Evolutionary conservation across 2,113 vertebrate species (phyloP), one percentile per base, ranked within the genome.

Genomic region (Engraulis encrasicolus): DNA sequence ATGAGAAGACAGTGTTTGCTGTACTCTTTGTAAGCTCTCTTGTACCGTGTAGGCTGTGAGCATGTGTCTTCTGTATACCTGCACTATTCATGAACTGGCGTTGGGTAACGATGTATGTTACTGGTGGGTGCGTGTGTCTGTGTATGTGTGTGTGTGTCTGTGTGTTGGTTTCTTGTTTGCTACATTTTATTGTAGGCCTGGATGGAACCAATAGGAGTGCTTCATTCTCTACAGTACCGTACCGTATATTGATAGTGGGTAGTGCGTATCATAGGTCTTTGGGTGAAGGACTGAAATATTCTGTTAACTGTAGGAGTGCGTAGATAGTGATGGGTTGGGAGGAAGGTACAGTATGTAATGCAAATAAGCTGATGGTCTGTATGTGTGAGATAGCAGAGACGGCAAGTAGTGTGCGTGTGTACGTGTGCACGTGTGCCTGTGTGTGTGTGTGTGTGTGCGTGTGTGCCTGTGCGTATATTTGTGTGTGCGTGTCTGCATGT

Each of bases 321-420:
- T 78, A 78, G 58, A 77, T 45, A 31, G 50, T 58, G 58, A 45
- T 71, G 78, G 84, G 79, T 66, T 81, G 12, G 2, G n/a, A 80
- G 66, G 83, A 38, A 80, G 34, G 7, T 45, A 9, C 4, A 45
- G 9, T 45, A 45, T 45, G 40, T n/a, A 45, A 45, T 45, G 31
- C 45, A 48, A 84, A 80, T 66, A 80, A 66, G 78, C 36, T 50
- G 80, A 50, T 80, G 50, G 79, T 80, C 78, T 84, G 15, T 61
- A 12, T 50, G 20, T 77, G 66, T 19, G 7, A n/a, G 48, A 78
- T 45, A 50, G 48, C 19, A 31, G 6, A 23, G 45, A 80, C 4
- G 17, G 40, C 54, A 71, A 11, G 31, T 81, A n/a, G n/a, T n/a
- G n/a, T n/a, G n/a, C n/a, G n/a, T n/a, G n/a, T n/a, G n/a, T n/a